A percentile compares a stretch with the other conserved stretches of the same genome.
Conservation (phyloP, 64 coral and sea anemone species). For the Porites lutea region DNA sequence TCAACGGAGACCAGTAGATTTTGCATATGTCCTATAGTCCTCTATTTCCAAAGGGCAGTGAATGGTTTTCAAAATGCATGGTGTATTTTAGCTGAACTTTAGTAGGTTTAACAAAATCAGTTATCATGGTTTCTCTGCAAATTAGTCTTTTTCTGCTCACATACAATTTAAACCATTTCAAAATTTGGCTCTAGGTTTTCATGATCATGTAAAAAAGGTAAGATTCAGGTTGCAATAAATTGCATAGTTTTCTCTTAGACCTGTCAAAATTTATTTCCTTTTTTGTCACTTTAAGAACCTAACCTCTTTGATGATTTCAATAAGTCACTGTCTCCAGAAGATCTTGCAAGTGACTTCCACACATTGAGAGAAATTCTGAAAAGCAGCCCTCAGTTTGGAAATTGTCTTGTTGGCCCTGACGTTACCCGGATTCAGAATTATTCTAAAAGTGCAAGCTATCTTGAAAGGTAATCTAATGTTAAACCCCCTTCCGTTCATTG, state of each 20-base stretch:
- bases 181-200: no score
- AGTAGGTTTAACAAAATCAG: no score
- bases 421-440: slow-evolving; percentile 36
- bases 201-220: no score
- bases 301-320: slow-evolving; percentile 69
- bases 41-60: no score
- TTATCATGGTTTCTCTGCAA: no score
- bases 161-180: no score
- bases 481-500: neutral
- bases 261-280: neutral
- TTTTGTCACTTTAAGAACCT: slow-evolving; percentile 57
- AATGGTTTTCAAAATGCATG: no score
- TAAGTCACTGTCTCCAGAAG: slow-evolving; percentile 50
- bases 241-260: neutral
- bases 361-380: slow-evolving; percentile 72
- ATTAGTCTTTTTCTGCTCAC: no score
- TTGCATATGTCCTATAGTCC: no score
- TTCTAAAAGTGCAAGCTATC: neutral
- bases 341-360: slow-evolving; percentile 78
- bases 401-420: slow-evolving; percentile 81
- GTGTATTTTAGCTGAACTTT: no score
- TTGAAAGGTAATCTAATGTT: slow-evolving; percentile 36
- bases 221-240: no score
- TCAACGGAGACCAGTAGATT: no score
- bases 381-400: slow-evolving; percentile 49